Conservation (phyloP, 2,797 vertebrate genomes). For the Ataeniobius toweri region DNA sequence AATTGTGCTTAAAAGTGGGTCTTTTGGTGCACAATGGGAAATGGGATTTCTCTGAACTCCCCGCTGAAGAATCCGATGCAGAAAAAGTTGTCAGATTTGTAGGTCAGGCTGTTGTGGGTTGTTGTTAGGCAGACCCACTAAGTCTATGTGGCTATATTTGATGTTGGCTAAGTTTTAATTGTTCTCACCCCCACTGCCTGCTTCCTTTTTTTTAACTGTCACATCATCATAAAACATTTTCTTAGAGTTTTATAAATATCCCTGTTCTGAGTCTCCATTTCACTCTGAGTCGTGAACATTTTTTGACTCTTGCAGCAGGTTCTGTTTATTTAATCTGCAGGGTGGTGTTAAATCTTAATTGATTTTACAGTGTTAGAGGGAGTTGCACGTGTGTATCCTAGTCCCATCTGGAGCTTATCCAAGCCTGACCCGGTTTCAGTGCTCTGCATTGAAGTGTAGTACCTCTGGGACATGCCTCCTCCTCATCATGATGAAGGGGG, state of each 20-base stretch:
- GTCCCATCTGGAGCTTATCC: conserved; percentile 77
- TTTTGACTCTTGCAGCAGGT: conserved; percentile 8
- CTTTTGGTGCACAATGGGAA: conserved; percentile 77
- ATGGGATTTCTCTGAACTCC: conserved; percentile 76
- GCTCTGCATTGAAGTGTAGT: conserved; percentile 57
- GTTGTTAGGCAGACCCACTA: conserved; percentile 81
- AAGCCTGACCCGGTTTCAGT: conserved; percentile 78
- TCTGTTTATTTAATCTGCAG: conserved; percentile 28
- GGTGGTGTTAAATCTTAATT: conserved; percentile 67
- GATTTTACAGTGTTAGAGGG: conserved; percentile 69
- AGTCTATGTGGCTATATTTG: conserved; percentile 40
- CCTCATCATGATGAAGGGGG: conserved; percentile 72
- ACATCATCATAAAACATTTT: conserved; percentile 1
- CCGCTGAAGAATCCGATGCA: conserved; percentile 74
- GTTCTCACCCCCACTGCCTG: not conserved
- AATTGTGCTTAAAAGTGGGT: conserved; percentile 85
- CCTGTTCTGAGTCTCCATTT: conserved; percentile 4
- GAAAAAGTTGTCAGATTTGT: conserved; percentile 85
- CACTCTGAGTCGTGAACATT: conserved; percentile 21
- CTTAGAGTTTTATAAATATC: conserved; percentile 2
- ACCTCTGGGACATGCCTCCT: conserved; percentile 78
- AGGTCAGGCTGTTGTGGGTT: conserved; percentile 81
- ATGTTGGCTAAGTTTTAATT: conserved; percentile 27
- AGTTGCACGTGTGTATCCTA: conserved; percentile 63
- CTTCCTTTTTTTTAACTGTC: conserved; percentile 25